phyloP scores from a whole-genome alignment of 2,797 vertebrate species.

The Varecia variegata region DNA sequence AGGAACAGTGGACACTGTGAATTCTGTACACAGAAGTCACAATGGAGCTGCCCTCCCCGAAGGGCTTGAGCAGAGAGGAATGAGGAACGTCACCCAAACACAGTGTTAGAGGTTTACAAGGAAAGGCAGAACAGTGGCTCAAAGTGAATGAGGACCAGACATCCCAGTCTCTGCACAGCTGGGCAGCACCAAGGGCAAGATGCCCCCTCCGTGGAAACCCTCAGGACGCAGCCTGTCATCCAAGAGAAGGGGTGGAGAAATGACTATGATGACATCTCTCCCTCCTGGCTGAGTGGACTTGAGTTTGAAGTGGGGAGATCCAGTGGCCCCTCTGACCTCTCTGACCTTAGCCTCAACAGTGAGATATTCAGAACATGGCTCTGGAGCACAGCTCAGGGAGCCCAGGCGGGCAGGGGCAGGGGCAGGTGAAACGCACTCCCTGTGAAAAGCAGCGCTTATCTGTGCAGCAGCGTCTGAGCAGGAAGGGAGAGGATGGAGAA shows the following conservation, averaged over 20 bases:
- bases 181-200: not conserved
- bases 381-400: not conserved
- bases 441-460: not conserved
- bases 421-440: rapidly evolving
- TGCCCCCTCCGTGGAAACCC: not conserved
- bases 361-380: not conserved
- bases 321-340: not conserved
- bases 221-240: not conserved
- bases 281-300: not conserved
- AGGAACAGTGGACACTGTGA: not conserved
- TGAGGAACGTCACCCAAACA: not conserved
- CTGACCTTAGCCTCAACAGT: not conserved
- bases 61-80: not conserved
- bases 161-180: not conserved
- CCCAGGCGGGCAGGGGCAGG: not conserved
- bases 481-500: not conserved
- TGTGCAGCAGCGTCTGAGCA: not conserved
- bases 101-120: not conserved
- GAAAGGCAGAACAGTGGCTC: not conserved
- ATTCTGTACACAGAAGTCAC: not conserved
- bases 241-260: not conserved
- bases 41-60: not conserved
- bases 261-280: not conserved
- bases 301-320: not conserved
- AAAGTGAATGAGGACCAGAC: not conserved